Conservation (phyloP, 1,140 invertebrate species). For the Lithobius niger region DNA sequence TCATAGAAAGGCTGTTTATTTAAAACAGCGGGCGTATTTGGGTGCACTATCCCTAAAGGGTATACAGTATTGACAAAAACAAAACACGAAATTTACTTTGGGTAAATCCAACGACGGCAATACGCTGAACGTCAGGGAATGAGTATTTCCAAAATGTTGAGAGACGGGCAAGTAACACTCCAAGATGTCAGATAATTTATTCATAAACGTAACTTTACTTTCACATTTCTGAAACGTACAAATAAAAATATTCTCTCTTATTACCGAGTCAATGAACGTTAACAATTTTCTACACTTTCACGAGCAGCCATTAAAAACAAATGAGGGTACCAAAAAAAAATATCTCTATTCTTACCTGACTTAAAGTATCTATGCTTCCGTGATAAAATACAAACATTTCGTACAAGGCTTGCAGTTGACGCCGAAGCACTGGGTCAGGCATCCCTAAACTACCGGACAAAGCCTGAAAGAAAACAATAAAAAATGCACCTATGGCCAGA, state of each 20-base stretch:
- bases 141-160: constrained; percentile 1
- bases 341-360: not conserved
- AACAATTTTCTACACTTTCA: not conserved
- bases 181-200: not conserved
- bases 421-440: constrained; percentile 1
- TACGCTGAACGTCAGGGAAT: not conserved
- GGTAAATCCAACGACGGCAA: constrained; percentile 1
- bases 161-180: not conserved
- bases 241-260: not conserved
- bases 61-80: too few species aligned
- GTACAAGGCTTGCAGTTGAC: not conserved
- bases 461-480: not conserved
- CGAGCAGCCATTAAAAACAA: not conserved
- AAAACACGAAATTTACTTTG: too few species aligned
- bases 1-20: too few species aligned
- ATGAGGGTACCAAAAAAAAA: not conserved
- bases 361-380: not conserved
- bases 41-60: too few species aligned
- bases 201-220: not conserved
- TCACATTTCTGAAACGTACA: not conserved
- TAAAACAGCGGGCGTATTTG: too few species aligned
- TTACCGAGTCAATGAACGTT: not conserved
- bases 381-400: not conserved
- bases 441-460: not conserved
- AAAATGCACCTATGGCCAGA: too few species aligned